Evolutionary conservation across 2,888 invertebrate genomes (phyloP), one percentile per base, ranked within the genome.

Genomic region (Tetragonisca angustula): DNA sequence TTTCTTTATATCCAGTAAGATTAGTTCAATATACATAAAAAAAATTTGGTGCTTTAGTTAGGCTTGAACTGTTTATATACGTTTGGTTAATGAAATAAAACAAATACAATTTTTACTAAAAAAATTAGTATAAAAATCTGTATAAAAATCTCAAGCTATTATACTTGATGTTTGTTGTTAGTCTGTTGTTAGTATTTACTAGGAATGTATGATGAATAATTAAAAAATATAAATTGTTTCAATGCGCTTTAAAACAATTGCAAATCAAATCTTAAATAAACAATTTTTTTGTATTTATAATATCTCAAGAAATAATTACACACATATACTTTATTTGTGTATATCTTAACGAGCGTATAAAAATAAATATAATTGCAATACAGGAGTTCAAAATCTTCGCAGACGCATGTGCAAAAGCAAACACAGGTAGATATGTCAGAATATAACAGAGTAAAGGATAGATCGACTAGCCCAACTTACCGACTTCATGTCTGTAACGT

Each of bases 401-500:
- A 91, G 78, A 79, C 79, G 21, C 88, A 90, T 61, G 70, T 80
- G 24, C 90, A 87, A 68, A 89, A 90, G 59, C 88, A 91, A 52
- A 87, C 87, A 50, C 89, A 91, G 49, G 73, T 90, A 52, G 92
- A 92, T 5, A 61, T 84, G 27, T 74, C 80, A 65, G 90, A 90
- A 69, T 88, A 86, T 52, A 82, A 87, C 6, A 62, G 71, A 24
- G 62, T 88, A 43, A 90, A 94, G 92, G 91, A 93, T 90, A 87
- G 95, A 92, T 93, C 95, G 89, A 91, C 94, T 91, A 92, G 95
- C 93, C 91, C 94, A 21, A 91, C 93, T 19, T 95, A 94, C 84
- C 93, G 94, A 43, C 91, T 95, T 27, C 94, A 94, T 75, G 94
- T 95, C 4, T 93, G 91, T 36, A 93, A 94, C 72, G 94, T 93